phyloP scores from a whole-genome alignment of 2,888 invertebrate species.

The Elgonia sp. region DNA sequence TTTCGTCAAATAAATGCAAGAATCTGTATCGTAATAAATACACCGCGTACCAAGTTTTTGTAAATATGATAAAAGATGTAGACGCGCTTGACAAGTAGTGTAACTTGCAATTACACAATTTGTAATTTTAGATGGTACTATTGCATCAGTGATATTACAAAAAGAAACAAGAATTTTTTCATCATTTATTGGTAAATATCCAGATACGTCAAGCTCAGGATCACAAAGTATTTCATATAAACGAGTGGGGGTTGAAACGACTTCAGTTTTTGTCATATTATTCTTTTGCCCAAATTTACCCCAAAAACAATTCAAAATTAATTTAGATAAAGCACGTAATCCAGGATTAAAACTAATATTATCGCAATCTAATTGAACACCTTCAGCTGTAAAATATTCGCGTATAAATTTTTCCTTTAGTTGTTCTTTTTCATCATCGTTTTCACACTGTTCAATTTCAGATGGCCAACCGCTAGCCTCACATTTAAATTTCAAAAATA shows the following conservation, averaged over 20 bases:
- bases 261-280: constrained; percentile 17
- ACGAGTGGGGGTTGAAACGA: neutral
- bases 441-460: too few relatives aligned
- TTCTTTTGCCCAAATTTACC: constrained; percentile 55
- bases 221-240: too few relatives aligned
- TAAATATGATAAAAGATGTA: neutral
- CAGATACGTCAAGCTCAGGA: neutral
- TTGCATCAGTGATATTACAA: too few relatives aligned
- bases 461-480: too few relatives aligned
- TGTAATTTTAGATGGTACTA: neutral
- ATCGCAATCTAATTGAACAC: constrained; percentile 8
- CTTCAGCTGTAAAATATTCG: constrained; percentile 10
- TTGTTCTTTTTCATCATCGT: constrained; percentile 7
- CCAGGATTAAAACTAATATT: constrained; percentile 48
- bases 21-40: constrained; percentile 27
- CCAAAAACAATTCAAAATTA: constrained; percentile 59
- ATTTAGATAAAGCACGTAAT: constrained; percentile 18
- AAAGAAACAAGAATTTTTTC: neutral
- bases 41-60: neutral
- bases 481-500: constrained; percentile 51
- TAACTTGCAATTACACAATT: too few relatives aligned
- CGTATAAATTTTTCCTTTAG: constrained; percentile 41
- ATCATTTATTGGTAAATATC: neutral
- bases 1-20: neutral
- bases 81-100: neutral